Percentiles rank a stretch among this genome's conserved stretches.
These are phyloP conservation scores for Thunnus maccoyii DNA, from an alignment of 2,113 vertebrate species.

Conservation along the genomic window DNA sequence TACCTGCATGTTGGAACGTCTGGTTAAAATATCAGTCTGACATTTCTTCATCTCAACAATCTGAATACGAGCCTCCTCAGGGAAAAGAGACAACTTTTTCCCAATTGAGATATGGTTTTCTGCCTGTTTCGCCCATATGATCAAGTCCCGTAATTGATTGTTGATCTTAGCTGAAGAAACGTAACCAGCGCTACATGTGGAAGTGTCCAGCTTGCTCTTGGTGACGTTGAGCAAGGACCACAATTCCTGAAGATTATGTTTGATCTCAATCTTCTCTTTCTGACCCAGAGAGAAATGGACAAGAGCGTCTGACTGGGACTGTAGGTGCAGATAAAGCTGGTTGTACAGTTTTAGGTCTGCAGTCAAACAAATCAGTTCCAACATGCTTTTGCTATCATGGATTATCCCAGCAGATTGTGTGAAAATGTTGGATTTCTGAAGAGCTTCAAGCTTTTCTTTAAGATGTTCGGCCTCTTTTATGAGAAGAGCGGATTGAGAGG, in stretches of 20 bases:
- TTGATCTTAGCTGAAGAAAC: slow-evolving; percentile 71
- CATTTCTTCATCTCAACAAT: slow-evolving; percentile 84
- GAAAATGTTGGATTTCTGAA: slow-evolving; percentile 65
- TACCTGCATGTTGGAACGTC: slow-evolving; percentile 74
- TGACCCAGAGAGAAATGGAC: slow-evolving; percentile 87
- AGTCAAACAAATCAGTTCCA: slow-evolving; percentile 69
- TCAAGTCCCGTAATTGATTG: slow-evolving; percentile 82
- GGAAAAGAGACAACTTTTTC: slow-evolving; percentile 86
- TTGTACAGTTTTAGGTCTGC: slow-evolving; percentile 83
- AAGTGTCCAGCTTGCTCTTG: slow-evolving; percentile 63
- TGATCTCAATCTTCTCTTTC: slow-evolving; percentile 86
- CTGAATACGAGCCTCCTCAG: slow-evolving; percentile 86
- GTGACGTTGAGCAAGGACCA: slow-evolving; percentile 79
- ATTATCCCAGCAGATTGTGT: slow-evolving; percentile 33
- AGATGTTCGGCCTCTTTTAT: slow-evolving; percentile 79
- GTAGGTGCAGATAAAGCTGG: slow-evolving; percentile 81
- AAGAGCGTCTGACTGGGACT: slow-evolving; percentile 83
- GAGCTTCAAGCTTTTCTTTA: slow-evolving; percentile 78
- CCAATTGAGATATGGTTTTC: slow-evolving; percentile 71
- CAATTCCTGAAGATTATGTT: slow-evolving; percentile 80
- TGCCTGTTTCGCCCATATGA: slow-evolving; percentile 86
- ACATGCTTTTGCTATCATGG: slow-evolving; percentile 56
- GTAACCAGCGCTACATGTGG: slow-evolving; percentile 18
- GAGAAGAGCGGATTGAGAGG: slow-evolving; percentile 79
- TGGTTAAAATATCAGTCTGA: slow-evolving; percentile 81